Base-by-base conservation (phyloP, 2,888 invertebrate species). In the Ochropleura plecta region DNA sequence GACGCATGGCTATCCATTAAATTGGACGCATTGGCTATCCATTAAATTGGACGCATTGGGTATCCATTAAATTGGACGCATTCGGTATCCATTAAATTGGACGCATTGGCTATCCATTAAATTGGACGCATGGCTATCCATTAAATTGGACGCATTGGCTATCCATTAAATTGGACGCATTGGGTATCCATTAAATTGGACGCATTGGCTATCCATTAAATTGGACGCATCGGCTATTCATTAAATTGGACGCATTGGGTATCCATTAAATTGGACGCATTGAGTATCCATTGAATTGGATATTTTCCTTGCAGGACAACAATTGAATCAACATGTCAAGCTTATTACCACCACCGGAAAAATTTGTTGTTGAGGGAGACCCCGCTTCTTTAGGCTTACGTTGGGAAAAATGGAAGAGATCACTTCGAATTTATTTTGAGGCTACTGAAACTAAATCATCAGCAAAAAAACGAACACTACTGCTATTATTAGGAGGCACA, bases 351-450 rank as follows among this genome's bases (percentile, higher is more conserved):
- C 49, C 49, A 14, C 49, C 49, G 49, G 49, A 49, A 49, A 49
- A 49, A 44, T 4, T 44, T 6, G 49, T 14, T 16, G 14, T 49
- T 49, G 49, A 49, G 49, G 49, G 49, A 49, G 49, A 49, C 49
- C 42, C 16, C 5, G 18, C 60, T 18, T 60, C 60, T 44, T 18
- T 60, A 16, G 60, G 60, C 5, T n/a, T 42, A 44, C 42, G 60
- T 44, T 60, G 60, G 60, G 60, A 60, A 44, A 60, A 60, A 10
- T 60, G 44, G 60, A 60, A 60, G n/a, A 40, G 60, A 44, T 60
- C 60, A 18, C 18, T 60, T 18, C 7, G 16, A 42, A 60, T 60
- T 60, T 60, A 60, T 44, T 44, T 60, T 42, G 60, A 60, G 18
- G 60, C 60, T 18, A n/a, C 60, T 8, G 44, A 18, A 8, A 62